Percentiles rank a stretch among this genome's conserved stretches.
phyloP scores from a whole-genome alignment of 2,888 invertebrate species.

The Leucozona laternaria region DNA sequence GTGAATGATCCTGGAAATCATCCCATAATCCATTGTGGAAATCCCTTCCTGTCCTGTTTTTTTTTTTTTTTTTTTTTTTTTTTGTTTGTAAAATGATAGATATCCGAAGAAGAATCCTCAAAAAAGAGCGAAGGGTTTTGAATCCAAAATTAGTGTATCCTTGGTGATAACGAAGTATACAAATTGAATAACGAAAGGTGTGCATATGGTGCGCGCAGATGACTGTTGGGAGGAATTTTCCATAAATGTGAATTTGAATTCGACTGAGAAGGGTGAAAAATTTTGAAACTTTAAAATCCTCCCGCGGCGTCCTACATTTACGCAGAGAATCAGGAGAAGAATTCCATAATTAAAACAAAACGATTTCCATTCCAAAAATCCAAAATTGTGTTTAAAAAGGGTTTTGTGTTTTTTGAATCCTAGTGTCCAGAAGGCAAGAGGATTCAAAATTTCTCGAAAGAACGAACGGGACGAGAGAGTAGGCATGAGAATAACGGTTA shows the following conservation, averaged over 20 bases:
- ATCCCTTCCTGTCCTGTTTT: constrained; percentile 4
- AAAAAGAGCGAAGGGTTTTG: constrained; percentile 38
- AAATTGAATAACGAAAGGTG: constrained; percentile 41
- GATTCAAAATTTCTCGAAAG: constrained; percentile 39
- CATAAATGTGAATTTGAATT: constrained; percentile 30
- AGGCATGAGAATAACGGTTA: constrained; percentile 11
- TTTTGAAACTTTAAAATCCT: constrained; percentile 64
- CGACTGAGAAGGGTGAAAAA: constrained; percentile 32
- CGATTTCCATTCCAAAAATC: constrained; percentile 71
- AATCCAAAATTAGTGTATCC: constrained; percentile 58
- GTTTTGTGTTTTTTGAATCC: constrained; percentile 36
- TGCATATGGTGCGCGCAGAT: constrained; percentile 31
- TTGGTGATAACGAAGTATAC: constrained; percentile 37
- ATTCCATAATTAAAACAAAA: constrained; percentile 51
- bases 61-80: constrained; percentile 19
- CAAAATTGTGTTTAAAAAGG: constrained; percentile 49
- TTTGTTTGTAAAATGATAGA: constrained; percentile 34
- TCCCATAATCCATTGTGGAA: constrained; percentile 55
- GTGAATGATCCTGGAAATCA: constrained; percentile 54
- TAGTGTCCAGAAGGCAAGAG: constrained; percentile 60
- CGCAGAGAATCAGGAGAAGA: constrained; percentile 53
- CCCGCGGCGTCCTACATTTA: constrained; percentile 71
- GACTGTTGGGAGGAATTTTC: constrained; percentile 21
- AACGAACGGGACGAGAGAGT: constrained; percentile 24
- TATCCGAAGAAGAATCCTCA: constrained; percentile 57